Base-by-base conservation (phyloP, 2,797 vertebrate species). In the Phataginus tetradactyla region DNA sequence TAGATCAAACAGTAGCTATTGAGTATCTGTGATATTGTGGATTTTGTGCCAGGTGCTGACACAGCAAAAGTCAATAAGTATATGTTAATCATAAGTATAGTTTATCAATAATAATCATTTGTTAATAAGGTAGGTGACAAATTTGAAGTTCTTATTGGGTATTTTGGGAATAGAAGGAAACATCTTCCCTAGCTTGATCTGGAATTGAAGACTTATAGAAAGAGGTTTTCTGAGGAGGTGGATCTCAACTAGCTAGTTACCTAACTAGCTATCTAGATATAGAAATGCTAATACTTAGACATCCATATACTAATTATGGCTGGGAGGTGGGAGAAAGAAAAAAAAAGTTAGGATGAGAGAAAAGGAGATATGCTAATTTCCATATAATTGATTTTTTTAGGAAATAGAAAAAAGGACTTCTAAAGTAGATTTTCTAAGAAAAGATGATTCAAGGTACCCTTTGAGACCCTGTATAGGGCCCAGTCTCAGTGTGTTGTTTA, bases 341-440 rank as follows among this genome's bases (percentile, higher is more conserved):
- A 39, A 42, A 59, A 61, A 14, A 86, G 25, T 6, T 49, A 0
- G 7, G 6, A 0, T 53, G 7, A 1, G 4, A 3, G 7, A 29
- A 55, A 78, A 80, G 17, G 10, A 88, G 49, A 55, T 68, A 84
- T 29, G 4, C 3, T 90, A 61, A 75, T 68, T 79, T 49, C 14
- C 8, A 68, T 37, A n/a, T 23, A 72, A n/a, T 49, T 79, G 5
- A 15, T 42, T 39, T 71, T 49, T 84, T 29, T 39, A 34, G 49
- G 14, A 57, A 71, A 27, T 49, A 25, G 51, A 13, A 78, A 7
- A n/a, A 32, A 49, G 7, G 14, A 39, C 12, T 18, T 91, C 5
- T 57, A 45, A 51, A 68, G n/a, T 51, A 53, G 4, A 63, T 2
- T 84, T 72, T 68, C 32, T 37, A 68, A 11, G 4, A 77, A 92